Percentiles rank a stretch among this genome's conserved stretches.
Conservation (phyloP, 2,113 vertebrate genomes). For the Orthonyx spaldingii region DNA sequence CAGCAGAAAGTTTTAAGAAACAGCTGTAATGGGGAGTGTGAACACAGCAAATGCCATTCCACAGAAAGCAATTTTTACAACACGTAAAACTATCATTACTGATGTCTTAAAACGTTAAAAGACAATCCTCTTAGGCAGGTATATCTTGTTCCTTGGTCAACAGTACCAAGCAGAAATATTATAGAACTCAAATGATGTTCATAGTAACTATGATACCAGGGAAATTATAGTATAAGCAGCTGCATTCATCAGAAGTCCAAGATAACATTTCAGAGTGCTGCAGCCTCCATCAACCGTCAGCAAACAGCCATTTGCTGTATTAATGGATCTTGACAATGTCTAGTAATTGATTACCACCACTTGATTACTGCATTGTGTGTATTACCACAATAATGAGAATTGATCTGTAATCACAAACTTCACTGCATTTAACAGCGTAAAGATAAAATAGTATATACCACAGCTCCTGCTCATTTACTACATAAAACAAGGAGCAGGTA, state of each 20-base stretch:
- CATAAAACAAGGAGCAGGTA: not conserved
- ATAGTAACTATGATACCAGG: not conserved
- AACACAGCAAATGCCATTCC: constrained; percentile 55
- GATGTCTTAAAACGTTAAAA: no score
- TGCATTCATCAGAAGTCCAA: not conserved
- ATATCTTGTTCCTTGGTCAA: not conserved
- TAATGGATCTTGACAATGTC: not conserved
- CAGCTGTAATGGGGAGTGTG: constrained; percentile 59
- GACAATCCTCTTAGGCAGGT: not conserved
- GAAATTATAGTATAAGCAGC: not conserved
- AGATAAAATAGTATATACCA: not conserved
- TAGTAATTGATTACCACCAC: not conserved
- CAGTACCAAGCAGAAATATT: constrained; percentile 11
- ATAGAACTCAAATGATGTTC: not conserved
- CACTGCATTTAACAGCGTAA: not conserved
- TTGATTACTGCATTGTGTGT: not conserved
- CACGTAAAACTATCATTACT: constrained; percentile 9
- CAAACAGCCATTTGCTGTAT: not conserved
- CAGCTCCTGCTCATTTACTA: not conserved
- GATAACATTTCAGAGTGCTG: not conserved
- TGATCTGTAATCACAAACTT: not conserved
- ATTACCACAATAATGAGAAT: not conserved
- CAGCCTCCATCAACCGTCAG: not conserved
- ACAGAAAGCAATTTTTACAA: constrained; percentile 59
- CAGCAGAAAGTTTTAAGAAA: constrained; percentile 71